These are phyloP conservation scores for Poecile atricapillus DNA, from an alignment of 2,113 vertebrate species.

Conservation along the genomic window DNA sequence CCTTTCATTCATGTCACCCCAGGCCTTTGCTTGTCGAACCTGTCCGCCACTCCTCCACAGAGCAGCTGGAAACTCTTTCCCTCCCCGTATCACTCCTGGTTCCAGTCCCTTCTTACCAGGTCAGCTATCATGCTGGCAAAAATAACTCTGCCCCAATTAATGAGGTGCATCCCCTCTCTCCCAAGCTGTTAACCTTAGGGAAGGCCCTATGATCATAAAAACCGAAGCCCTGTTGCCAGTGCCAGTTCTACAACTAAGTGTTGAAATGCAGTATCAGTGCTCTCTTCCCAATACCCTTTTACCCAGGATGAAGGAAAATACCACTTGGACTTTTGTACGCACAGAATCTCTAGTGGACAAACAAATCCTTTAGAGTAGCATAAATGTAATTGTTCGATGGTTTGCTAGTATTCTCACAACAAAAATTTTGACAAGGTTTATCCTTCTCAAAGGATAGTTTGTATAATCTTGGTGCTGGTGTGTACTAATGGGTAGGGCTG, in stretches of 20 bases:
- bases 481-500: background rate
- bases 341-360: background rate
- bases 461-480: background rate
- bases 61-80: background rate
- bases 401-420: background rate
- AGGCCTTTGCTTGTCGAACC: background rate
- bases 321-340: background rate
- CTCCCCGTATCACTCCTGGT: background rate
- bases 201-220: background rate
- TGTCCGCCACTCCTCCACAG: background rate
- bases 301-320: background rate
- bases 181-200: background rate
- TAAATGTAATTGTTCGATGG: background rate
- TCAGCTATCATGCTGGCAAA: background rate
- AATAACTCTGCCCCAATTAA: background rate
- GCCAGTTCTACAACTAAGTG: fast-evolving
- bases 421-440: background rate
- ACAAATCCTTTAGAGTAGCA: background rate
- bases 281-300: background rate
- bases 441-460: background rate
- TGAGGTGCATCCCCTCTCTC: background rate
- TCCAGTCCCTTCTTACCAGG: background rate
- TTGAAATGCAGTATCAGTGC: background rate
- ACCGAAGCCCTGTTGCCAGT: background rate
- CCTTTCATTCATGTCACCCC: background rate